phyloP scores from a whole-genome alignment of 1,140 invertebrate genomes.

The Bathynomus jamesi region DNA sequence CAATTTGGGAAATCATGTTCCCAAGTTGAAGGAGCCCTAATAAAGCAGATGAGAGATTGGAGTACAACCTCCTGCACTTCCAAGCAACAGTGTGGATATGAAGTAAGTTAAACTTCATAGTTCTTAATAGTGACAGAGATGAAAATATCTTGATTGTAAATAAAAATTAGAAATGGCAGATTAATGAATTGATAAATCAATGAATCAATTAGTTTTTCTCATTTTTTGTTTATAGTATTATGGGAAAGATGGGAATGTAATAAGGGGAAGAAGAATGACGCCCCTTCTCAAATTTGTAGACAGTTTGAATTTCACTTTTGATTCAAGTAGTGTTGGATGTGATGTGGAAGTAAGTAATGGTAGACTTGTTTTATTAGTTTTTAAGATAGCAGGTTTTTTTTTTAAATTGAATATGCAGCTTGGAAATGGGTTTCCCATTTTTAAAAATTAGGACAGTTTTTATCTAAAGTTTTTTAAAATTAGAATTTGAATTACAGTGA shows the following conservation, averaged over 20 bases:
- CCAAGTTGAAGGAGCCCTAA: conserved; percentile 22
- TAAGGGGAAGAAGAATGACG: conserved; percentile 44
- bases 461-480: background rate
- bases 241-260: conserved; percentile 29
- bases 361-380: background rate
- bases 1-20: conserved; percentile 28
- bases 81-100: conserved; percentile 46
- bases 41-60: conserved; percentile 41
- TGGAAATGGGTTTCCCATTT: background rate
- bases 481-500: background rate
- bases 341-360: conserved; percentile 41
- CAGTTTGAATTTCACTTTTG: conserved; percentile 44
- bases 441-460: background rate
- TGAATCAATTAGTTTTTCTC: background rate
- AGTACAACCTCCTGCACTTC: conserved; percentile 39
- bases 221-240: conserved; percentile 27
- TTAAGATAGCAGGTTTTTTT: conserved; percentile 2
- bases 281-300: conserved; percentile 44
- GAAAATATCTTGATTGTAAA: too few species aligned
- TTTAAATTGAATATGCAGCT: background rate
- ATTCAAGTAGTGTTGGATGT: conserved; percentile 38
- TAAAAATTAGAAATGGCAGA: too few species aligned
- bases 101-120: conserved; percentile 36
- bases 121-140: background rate
- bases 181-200: too few species aligned